Percentiles rank a stretch among this genome's conserved stretches.
Evolutionary conservation across 1,140 invertebrate species (phyloP).

Genomic region (Maniola jurtina): DNA sequence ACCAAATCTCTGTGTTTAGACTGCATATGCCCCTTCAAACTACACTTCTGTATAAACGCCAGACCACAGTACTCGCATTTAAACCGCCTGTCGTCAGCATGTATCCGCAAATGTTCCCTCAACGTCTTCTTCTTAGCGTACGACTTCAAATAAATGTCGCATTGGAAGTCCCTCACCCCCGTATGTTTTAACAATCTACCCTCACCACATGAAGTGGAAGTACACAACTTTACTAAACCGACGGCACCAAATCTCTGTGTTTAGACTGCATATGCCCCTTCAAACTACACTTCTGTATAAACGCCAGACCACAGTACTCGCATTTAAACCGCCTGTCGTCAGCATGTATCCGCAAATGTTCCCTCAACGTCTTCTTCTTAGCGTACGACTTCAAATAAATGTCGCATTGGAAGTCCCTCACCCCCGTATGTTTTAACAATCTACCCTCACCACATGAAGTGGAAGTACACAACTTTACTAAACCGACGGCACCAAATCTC

Average conservation of each 20-base stretch:
- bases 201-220: no score
- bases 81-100: conserved; percentile 49
- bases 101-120: conserved; percentile 76
- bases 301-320: conserved; percentile 32
- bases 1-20: conserved; percentile 29
- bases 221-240: background rate
- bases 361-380: conserved; percentile 68
- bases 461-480: background rate
- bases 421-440: conserved; percentile 79
- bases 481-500: background rate
- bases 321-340: conserved; percentile 35
- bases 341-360: conserved; percentile 77
- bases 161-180: conserved; percentile 84
- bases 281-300: conserved; percentile 40
- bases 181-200: conserved; percentile 71
- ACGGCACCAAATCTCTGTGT: conserved; percentile 21
- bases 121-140: conserved; percentile 76
- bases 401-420: conserved; percentile 83
- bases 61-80: conserved; percentile 35
- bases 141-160: conserved; percentile 80
- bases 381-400: conserved; percentile 82
- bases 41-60: conserved; percentile 38
- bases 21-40: conserved; percentile 34
- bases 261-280: conserved; percentile 35
- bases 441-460: no score